Evolutionary conservation across 2,888 invertebrate genomes (phyloP), one percentile per base, ranked within the genome.

Genomic region (Cryptocheilus praepositus): DNA sequence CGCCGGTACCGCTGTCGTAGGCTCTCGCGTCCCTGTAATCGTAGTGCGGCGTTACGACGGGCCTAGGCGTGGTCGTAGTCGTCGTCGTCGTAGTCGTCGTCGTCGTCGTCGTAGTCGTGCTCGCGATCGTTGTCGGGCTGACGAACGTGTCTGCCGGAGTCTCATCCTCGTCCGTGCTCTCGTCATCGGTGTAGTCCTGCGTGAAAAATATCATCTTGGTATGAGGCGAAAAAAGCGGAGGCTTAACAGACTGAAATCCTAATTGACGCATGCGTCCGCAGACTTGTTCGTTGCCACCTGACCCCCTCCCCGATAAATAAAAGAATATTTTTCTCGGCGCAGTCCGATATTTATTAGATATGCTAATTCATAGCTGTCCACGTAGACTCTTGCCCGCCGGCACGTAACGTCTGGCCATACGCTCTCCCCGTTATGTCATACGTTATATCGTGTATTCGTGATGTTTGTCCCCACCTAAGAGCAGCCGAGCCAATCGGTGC

Each of bases 31-130:
- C 81, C 52, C 77, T 76, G 28, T 81, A 84, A 63, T 83, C 81
- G 74, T 82, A 77, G 65, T 73, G 76, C 64, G 76, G 70, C 18
- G 74, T 69, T 22, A 60, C 58, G 18, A 71, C 45, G 84, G 76
- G 89, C 85, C 77, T 89, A 85, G 79, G 89, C 84, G 79, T 89
- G 82, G 79, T 89, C 80, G 88, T 88, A 77, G 79, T 89, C 74
- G 71, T 90, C 83, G 71, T 89, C 75, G 77, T 86, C 83, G 71
- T 89, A 74, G 77, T 86, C 56, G 74, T 89, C 76, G 80, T 88
- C 71, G 71, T 86, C 77, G 54, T 89, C 81, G 77, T 74, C 13
- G 67, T 60, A 0, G 69, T 70, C 0, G 65, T 85, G 81, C 82
- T 83, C 70, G 69, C 3, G 16, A 3, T 15, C 19, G 22, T 83